phyloP scores from a whole-genome alignment of 2,888 invertebrate species.

The Piscicola geometra region DNA sequence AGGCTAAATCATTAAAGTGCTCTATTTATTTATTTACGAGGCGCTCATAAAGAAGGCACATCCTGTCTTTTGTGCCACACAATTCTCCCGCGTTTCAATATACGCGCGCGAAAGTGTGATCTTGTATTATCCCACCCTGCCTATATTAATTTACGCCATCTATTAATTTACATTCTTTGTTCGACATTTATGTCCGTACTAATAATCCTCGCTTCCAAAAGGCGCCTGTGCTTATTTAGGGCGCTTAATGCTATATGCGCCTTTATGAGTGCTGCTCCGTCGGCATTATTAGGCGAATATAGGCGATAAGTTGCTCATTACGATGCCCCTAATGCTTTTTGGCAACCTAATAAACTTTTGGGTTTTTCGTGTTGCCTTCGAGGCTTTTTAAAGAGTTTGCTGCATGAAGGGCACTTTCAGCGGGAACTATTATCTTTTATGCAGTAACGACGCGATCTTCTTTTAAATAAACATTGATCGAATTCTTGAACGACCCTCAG shows the following conservation, averaged over 20 bases:
- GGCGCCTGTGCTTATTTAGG: not conserved
- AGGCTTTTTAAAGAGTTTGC: not conserved
- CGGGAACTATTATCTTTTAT: too few relatives aligned
- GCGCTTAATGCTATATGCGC: not conserved
- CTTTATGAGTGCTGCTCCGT: not conserved
- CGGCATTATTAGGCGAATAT: not conserved
- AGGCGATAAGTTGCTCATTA: not conserved
- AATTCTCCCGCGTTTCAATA: not conserved
- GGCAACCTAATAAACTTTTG: not conserved
- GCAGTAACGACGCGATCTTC: not conserved
- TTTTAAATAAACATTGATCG: not conserved
- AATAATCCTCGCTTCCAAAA: not conserved
- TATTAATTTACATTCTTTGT: slow-evolving; percentile 15
- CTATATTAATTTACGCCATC: slow-evolving; percentile 13
- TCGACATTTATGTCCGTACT: not conserved
- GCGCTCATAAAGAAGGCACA: not conserved
- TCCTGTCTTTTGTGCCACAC: slow-evolving; percentile 15
- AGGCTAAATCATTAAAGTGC: not conserved
- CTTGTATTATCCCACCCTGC: slow-evolving; percentile 5
- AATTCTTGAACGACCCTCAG: not conserved
- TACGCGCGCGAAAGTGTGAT: not conserved
- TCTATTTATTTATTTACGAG: slow-evolving; percentile 17
- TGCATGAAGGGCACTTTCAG: too few relatives aligned
- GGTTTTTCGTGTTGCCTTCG: not conserved
- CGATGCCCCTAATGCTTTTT: not conserved